Evolutionary conservation across 2,113 vertebrate species (phyloP), one percentile per base, ranked within the genome.

Genomic region (Choloepus hoffmanni): DNA sequence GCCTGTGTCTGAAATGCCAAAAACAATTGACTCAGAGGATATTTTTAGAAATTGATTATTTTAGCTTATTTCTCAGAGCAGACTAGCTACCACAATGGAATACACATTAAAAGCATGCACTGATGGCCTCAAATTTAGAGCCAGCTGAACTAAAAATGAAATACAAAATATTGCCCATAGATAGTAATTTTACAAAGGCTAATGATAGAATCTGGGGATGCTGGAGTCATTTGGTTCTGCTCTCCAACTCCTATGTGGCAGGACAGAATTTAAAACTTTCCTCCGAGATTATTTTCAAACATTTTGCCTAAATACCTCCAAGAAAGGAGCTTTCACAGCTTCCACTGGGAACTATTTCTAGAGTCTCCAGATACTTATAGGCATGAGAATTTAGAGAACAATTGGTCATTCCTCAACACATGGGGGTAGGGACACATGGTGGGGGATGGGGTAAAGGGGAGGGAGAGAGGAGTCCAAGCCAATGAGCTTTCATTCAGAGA

Each of bases 31-130:
- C 96, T 95, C 85, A 12, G 12, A 84, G 43, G 92, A 62, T 97
- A 97, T 97, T 97, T 98, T 98, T 98, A 98, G 97, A 97, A 89
- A 48, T n/a, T 2, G n/a, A 97, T 89, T 89, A 95, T 92, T 95
- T 97, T 67, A 96, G 96, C 96, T 97, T 79, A 85, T 93, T 96
- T 67, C 89, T 94, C 92, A 97, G 95, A 90, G 78, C 62, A 95
- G 95, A 63, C 55, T 23, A 0, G 76, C 96, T 92, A 43, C 96
- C 85, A 94, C 78, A 21, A 28, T 81, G 89, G 89, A 88, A 83
- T 63, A 93, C 89, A 65, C 26, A 85, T 62, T 70, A 85, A 96
- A 58, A 91, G 83, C 72, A 94, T 16, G 45, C 43, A 48, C 24
- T 79, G 40, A 73, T 11, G 2, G 60, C 23, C 70, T 96, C 63